phyloP scores from a whole-genome alignment of 2,797 vertebrate species.

The Xyrichtys novacula region DNA sequence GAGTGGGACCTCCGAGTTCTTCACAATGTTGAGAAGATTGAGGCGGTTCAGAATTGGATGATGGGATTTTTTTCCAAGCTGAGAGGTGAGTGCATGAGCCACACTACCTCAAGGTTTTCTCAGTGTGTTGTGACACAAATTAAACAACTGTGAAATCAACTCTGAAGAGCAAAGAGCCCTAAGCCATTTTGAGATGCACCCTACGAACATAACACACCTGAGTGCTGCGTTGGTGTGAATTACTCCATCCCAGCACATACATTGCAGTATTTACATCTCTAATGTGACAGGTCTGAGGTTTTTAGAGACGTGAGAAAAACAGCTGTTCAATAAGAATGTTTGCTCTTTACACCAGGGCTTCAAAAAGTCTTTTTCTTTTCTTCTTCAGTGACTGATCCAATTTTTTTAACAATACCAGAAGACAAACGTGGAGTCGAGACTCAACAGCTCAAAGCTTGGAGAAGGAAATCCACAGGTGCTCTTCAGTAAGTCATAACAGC shows the following conservation, averaged over 20 bases:
- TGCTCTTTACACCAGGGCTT: background rate
- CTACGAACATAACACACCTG: conserved; percentile 31
- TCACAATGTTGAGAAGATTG: conserved; percentile 44
- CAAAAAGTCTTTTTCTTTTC: conserved; percentile 23
- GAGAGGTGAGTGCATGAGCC: conserved; percentile 42
- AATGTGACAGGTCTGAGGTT: conserved; percentile 8
- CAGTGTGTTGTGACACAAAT: conserved; percentile 57
- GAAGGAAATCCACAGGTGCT: conserved; percentile 57
- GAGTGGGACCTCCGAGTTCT: conserved; percentile 43
- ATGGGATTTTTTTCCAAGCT: conserved; percentile 30
- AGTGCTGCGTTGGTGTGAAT: conserved; percentile 29
- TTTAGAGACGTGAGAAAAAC: conserved; percentile 18
- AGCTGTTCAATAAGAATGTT: conserved; percentile 1
- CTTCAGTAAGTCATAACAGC: conserved; percentile 51
- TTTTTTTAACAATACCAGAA: conserved; percentile 18
- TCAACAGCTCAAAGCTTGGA: conserved; percentile 36
- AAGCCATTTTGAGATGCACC: conserved; percentile 39
- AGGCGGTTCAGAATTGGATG: conserved; percentile 19
- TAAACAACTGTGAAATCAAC: conserved; percentile 73
- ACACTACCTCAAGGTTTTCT: conserved; percentile 44
- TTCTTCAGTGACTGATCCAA: conserved; percentile 1
- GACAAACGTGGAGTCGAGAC: conserved; percentile 25
- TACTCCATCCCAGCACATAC: conserved; percentile 10
- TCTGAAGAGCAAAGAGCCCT: conserved; percentile 44
- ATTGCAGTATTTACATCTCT: conserved; percentile 13